Conservation (phyloP, 2,888 invertebrate genomes). For the Odiellus spinosus region DNA sequence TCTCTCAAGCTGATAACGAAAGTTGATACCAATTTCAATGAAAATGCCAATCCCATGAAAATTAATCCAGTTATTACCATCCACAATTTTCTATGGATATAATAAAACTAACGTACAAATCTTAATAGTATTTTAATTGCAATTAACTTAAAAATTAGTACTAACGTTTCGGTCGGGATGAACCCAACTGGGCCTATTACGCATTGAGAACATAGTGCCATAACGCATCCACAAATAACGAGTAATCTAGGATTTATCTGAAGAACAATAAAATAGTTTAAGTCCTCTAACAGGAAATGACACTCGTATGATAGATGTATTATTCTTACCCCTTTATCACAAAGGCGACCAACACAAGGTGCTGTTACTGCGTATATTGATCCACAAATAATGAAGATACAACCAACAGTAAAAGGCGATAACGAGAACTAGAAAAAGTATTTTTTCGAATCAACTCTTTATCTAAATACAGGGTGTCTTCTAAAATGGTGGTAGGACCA, state of each 20-base stretch:
- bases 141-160: background rate
- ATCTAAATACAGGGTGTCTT: too few relatives aligned
- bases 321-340: conserved; percentile 40
- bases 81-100: conserved; percentile 43
- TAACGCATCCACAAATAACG: too few relatives aligned
- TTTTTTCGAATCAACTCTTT: too few relatives aligned
- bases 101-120: conserved; percentile 2
- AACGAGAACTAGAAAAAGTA: conserved; percentile 41
- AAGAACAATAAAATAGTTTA: too few relatives aligned
- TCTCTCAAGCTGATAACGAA: conserved; percentile 68
- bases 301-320: too few relatives aligned
- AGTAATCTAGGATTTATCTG: too few relatives aligned
- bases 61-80: conserved; percentile 46
- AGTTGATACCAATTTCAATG: conserved; percentile 69
- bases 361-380: conserved; percentile 62
- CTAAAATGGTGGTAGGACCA: too few relatives aligned
- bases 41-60: conserved; percentile 67
- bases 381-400: conserved; percentile 71
- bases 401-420: conserved; percentile 50
- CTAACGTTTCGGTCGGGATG: conserved; percentile 45
- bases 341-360: conserved; percentile 62
- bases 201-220: too few relatives aligned
- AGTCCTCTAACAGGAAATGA: too few relatives aligned
- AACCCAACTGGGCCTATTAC: conserved; percentile 65
- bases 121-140: too few relatives aligned